Percentiles rank a stretch among this genome's conserved stretches.
phyloP scores from a whole-genome alignment of 2,113 vertebrate genomes.

The Phyllostomus discolor region DNA sequence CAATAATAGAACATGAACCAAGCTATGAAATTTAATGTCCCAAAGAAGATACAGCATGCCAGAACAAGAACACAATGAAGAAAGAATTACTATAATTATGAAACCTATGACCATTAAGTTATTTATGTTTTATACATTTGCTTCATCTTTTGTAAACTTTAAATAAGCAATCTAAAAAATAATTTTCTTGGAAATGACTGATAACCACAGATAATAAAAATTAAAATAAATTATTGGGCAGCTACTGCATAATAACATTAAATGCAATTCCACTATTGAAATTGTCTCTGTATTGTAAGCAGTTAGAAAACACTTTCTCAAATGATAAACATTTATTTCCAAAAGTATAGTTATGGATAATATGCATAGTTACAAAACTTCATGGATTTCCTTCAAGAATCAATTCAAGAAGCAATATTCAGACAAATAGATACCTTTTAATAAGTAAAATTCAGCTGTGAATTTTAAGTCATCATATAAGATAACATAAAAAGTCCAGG shows the following conservation, averaged over 20 bases:
- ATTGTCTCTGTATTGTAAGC: slow-evolving; percentile 64
- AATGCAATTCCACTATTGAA: slow-evolving; percentile 61
- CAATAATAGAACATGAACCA: slow-evolving; percentile 56
- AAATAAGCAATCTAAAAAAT: slow-evolving; percentile 65
- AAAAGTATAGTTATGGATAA: slow-evolving; percentile 55
- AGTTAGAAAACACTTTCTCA: slow-evolving; percentile 68
- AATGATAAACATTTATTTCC: slow-evolving; percentile 69
- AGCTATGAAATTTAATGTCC: slow-evolving; percentile 65
- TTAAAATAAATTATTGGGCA: slow-evolving; percentile 71
- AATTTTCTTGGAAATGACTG: slow-evolving; percentile 62
- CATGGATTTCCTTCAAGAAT: slow-evolving; percentile 43
- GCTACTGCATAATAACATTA: slow-evolving; percentile 36
- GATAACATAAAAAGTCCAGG: slow-evolving; percentile 27
- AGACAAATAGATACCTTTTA: slow-evolving; percentile 52
- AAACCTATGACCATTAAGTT: slow-evolving; percentile 65
- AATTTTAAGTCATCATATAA: slow-evolving; percentile 52
- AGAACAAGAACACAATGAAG: slow-evolving; percentile 62
- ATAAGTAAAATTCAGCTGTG: slow-evolving; percentile 40
- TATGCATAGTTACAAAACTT: slow-evolving; percentile 62
- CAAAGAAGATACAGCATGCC: slow-evolving; percentile 63
- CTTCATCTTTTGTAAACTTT: slow-evolving; percentile 65
- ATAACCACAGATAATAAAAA: slow-evolving; percentile 69
- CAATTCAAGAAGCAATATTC: slow-evolving; percentile 55
- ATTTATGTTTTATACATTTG: slow-evolving; percentile 57
- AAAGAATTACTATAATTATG: slow-evolving; percentile 66